Base-by-base conservation (phyloP, 2,888 invertebrate genomes). In the Hypomecis atomaria region DNA sequence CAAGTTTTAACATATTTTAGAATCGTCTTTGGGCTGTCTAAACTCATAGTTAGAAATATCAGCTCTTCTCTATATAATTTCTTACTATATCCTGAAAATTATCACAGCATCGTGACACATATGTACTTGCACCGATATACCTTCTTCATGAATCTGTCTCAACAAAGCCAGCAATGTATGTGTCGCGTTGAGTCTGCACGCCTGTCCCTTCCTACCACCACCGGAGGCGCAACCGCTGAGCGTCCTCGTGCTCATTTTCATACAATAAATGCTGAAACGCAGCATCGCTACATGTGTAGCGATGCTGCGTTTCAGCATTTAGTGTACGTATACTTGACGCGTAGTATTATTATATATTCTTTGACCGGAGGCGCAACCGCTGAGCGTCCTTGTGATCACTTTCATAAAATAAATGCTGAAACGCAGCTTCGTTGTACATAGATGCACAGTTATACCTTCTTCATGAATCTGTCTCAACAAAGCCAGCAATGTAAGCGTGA, bases 91-190 rank as follows among this genome's bases (percentile, higher is more conserved):
- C 23, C 23, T 23, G 23, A 23, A 3, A 23, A 23, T 23, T 3
- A 23, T 23, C 23, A 23, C 23, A 23, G 23, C 23, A 23, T 42
- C 52, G n/a, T 40, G 37, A 63, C 59, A 69, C 75, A 62, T 74
- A 89, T 92, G n/a, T 74, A 89, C 92, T 87, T 90, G 90, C 8
- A 89, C 87, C 0, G 91, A 89, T 67, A 89, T 75, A 10, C 67
- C 68, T 60, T 82, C 81, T 0, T 77, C 76, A 5, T 84, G 82
- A 10, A 86, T 78, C 58, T 83, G 85, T 11, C 70, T 75, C 62
- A 91, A 65, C 62, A 88, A 49, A 6, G 87, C 88, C 43, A 88
- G 77, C 70, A 90, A 62, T 1, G 88, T 70, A 36, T 91, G 74
- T 71, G 81, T 71, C 0, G 85, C 86, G 45, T 92, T 88, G 47